Base-by-base conservation (phyloP, 2,797 vertebrate genomes). In the Falco naumanni region DNA sequence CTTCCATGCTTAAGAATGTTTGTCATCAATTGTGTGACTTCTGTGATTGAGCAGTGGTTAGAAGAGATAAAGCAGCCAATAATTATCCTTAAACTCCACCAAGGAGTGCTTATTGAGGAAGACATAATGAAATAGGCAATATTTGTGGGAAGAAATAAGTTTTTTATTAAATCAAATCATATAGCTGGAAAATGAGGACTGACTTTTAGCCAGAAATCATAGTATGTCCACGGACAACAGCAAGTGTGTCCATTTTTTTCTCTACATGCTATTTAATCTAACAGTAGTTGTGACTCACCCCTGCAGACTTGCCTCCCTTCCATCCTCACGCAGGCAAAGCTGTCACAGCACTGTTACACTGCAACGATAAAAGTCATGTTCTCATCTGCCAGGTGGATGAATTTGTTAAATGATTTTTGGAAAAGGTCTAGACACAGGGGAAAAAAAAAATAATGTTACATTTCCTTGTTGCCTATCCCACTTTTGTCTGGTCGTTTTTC, bases 71-170 rank as follows among this genome's bases (percentile, higher is more conserved):
- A 86, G 81, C 91, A 94, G 92, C 53, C 89, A 50, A 43, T 69
- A 93, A 94, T 95, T 90, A 92, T 37, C 87, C 94, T 18, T 37
- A 61, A 87, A 57, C 43, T 89, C 66, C 87, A 79, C 63, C 59
- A 47, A 79, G 70, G 54, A 82, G 31, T 3, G 50, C 43, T 79
- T 53, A 47, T 25, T 65, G 81, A 84, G 41, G 87, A 19, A 34
- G 48, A 39, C 43, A 45, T 8, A 78, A 61, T 13, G 75, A 56
- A 56, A 91, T 43, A 66, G 47, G 47, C 24, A 33, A 25, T 3
- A 18, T 43, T 70, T 47, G 78, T 29, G 37, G 59, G 47, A 50
- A 91, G 64, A 63, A 91, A 91, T 16, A 3, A 57, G n/a, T 1
- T 15, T 51, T 72, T 72, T 31, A 33, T 72, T 59, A 70, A 87